phyloP scores from a whole-genome alignment of 2,888 invertebrate genomes.

The Thymelicus sylvestris region DNA sequence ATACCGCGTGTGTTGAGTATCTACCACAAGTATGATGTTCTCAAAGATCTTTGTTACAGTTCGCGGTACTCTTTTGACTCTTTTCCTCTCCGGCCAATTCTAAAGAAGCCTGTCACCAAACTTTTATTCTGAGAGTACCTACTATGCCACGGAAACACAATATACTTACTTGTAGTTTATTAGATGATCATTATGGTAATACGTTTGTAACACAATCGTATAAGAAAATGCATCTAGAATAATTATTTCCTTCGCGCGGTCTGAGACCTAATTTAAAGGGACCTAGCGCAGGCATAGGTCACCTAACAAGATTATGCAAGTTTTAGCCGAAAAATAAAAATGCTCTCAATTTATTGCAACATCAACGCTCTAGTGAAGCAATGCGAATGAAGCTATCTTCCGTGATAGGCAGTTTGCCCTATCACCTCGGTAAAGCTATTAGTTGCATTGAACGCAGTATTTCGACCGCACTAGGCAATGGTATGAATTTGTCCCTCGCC shows the following conservation, averaged over 20 bases:
- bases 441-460: slow-evolving; percentile 28
- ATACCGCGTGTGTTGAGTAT: no score
- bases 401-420: slow-evolving; percentile 42
- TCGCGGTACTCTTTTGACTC: no score
- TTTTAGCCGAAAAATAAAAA: slow-evolving; percentile 34
- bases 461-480: not conserved
- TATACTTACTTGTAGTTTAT: no score
- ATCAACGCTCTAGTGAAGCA: slow-evolving; percentile 37
- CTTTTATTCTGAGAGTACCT: no score
- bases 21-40: no score
- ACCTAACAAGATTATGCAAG: slow-evolving; percentile 22
- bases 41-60: no score
- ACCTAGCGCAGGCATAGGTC: slow-evolving; percentile 5
- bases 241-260: not conserved
- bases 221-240: not conserved
- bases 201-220: not conserved
- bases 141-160: no score
- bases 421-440: slow-evolving; percentile 41
- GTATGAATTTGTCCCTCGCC: not conserved
- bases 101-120: no score
- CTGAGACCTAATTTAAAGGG: slow-evolving; percentile 1
- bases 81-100: no score
- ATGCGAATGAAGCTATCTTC: slow-evolving; percentile 40
- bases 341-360: slow-evolving; percentile 33
- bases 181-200: no score